Conservation (phyloP, 2,888 invertebrate genomes). For the Hyposoter didymator region DNA sequence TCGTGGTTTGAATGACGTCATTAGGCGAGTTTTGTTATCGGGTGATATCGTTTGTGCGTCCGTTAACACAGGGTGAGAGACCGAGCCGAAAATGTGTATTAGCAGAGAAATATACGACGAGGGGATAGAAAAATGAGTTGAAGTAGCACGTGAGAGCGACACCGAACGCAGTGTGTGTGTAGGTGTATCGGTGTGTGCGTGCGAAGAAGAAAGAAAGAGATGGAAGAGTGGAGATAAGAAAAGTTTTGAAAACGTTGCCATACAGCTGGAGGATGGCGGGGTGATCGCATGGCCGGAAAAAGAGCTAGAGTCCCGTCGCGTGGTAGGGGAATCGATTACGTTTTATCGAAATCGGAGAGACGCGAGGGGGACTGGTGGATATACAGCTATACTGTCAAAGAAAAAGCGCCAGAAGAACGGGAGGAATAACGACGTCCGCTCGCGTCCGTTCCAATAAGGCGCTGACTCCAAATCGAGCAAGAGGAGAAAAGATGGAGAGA, state of each 20-base stretch:
- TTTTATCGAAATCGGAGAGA: conserved; percentile 70
- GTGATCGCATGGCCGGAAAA: conserved; percentile 58
- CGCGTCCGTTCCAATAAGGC: conserved; percentile 67
- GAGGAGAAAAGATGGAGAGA: conserved; percentile 32
- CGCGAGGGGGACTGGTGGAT: conserved; percentile 40
- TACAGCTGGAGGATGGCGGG: conserved; percentile 55
- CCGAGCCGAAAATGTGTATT: conserved; percentile 59
- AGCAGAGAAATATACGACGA: conserved; percentile 38
- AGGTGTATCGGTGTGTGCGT: conserved; percentile 18
- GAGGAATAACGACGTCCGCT: conserved; percentile 67
- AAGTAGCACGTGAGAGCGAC: conserved; percentile 48
- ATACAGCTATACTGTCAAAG: conserved; percentile 46
- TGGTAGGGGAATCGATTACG: conserved; percentile 69
- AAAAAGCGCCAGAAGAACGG: conserved; percentile 45
- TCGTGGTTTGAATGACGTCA: conserved; percentile 53
- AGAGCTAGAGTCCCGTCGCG: conserved; percentile 45
- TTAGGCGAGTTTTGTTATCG: conserved; percentile 63
- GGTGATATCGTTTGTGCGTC: conserved; percentile 55
- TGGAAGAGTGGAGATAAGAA: conserved; percentile 66
- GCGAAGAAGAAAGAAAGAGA: conserved; percentile 44
- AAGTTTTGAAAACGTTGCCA: conserved; percentile 70
- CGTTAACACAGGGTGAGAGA: conserved; percentile 62
- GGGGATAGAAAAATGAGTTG: conserved; percentile 51
- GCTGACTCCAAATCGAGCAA: conserved; percentile 32
- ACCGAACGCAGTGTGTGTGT: conserved; percentile 49